Evolutionary conservation across 2,797 vertebrate genomes (phyloP), one percentile per base, ranked within the genome.

Genomic region (Epinephelus awoara): DNA sequence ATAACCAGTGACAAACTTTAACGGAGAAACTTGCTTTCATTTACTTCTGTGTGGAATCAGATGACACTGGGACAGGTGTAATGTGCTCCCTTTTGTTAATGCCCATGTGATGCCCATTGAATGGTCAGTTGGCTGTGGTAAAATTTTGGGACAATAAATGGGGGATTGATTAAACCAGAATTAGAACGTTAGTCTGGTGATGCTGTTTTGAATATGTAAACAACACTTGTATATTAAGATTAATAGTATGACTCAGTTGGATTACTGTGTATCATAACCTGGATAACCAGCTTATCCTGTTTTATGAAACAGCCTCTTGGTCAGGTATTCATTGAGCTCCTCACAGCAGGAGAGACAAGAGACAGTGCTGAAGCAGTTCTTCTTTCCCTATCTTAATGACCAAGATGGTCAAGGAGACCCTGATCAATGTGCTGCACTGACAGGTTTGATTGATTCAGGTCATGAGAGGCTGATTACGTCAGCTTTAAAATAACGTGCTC

Each of bases 401-500:
- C 18, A n/a, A 67, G 69, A 44, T 69, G 61, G 62, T 80, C 54
- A 68, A 58, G 19, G 7, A 19, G 65, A 72, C 51, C n/a, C 25
- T 70, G 19, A 84, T 87, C 69, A 69, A 55, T 56, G 18, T 15
- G 13, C 49, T 64, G 14, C 77, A 7, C 34, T 73, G 80, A 42
- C 78, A 52, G 62, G 6, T 81, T 47, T 77, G 79, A 86, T 49
- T 83, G 85, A 85, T 81, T 81, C 46, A 25, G n/a, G 18, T 65
- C 63, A 69, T 63, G 23, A 64, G 55, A 74, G 67, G 44, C 72
- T 82, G 67, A 83, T 90, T 80, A 61, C 61, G 51, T 58, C 68
- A 25, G 38, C 64, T 72, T 61, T 56, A 56, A 80, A 85, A 84
- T 1, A 64, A 72, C 14, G 5, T 15, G 59, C 13, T 54, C 67